phyloP scores from a whole-genome alignment of 2,113 vertebrate species.

The Bostrychus sinensis region DNA sequence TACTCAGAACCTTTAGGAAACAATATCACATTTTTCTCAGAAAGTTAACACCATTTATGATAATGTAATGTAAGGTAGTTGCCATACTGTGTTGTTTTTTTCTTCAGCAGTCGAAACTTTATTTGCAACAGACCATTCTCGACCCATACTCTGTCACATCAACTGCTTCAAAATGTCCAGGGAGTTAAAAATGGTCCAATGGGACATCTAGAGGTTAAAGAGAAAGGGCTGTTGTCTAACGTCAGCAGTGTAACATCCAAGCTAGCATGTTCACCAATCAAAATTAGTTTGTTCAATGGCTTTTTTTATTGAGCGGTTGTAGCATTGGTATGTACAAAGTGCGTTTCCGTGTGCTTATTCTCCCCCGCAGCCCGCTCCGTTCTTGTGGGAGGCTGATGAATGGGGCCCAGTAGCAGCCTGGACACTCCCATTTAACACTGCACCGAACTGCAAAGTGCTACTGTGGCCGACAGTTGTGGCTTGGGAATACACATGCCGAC shows the following conservation, averaged over 20 bases:
- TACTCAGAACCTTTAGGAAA: too few relatives aligned
- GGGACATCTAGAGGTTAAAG: constrained; percentile 6
- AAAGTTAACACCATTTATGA: too few relatives aligned
- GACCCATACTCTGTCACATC: background rate
- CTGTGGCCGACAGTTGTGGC: constrained; percentile 44
- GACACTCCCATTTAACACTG: constrained; percentile 75
- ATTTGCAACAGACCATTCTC: background rate
- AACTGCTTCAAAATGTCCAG: background rate
- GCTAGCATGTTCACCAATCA: background rate
- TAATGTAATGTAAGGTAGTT: too few relatives aligned
- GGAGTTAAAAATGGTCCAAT: background rate
- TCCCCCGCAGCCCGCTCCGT: constrained; percentile 39
- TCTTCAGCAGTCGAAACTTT: too few relatives aligned
- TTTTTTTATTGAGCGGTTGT: constrained; percentile 5
- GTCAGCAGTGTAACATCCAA: background rate
- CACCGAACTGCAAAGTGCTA: constrained; percentile 52
- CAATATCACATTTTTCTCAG: too few relatives aligned
- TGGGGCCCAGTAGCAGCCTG: constrained; percentile 55
- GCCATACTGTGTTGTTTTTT: too few relatives aligned
- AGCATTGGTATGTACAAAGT: background rate
- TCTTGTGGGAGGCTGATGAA: constrained; percentile 70
- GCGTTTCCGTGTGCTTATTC: constrained; percentile 27
- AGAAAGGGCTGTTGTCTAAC: constrained; percentile 1
- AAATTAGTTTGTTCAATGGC: constrained; percentile 1
- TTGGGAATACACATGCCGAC: constrained; percentile 35